Evolutionary conservation across 2,113 vertebrate genomes (phyloP).

Genomic region (Heteronetta atricapilla): DNA sequence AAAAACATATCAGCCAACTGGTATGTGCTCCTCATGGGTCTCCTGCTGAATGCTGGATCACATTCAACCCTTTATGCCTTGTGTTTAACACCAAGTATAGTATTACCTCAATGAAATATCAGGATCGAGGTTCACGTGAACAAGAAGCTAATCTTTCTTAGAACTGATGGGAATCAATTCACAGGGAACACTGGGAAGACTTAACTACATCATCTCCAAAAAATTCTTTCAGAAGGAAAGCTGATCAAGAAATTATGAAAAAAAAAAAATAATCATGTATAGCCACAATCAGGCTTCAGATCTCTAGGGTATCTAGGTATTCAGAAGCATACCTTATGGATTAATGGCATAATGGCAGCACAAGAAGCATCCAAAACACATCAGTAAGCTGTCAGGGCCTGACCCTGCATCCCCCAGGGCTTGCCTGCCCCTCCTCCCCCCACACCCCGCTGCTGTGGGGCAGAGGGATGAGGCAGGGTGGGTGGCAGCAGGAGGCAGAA

Average conservation of each 20-base stretch:
- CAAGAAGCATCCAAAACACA: background rate
- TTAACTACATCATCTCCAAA: background rate
- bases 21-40: background rate
- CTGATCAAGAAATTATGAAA: background rate
- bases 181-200: background rate
- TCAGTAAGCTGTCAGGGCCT: background rate
- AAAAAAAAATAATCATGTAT: background rate
- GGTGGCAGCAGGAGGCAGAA: background rate
- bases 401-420: too few species aligned
- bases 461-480: accelerated
- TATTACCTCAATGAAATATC: accelerated
- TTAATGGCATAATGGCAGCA: background rate
- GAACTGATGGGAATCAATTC: background rate
- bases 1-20: background rate
- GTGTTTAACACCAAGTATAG: background rate
- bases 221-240: background rate
- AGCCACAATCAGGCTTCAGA: background rate
- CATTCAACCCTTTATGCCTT: background rate
- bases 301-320: too few species aligned
- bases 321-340: background rate
- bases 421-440: too few species aligned
- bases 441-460: background rate
- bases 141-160: background rate
- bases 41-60: background rate
- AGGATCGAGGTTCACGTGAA: background rate